These are phyloP conservation scores for Ophonus ardosiacus DNA, from an alignment of 2,888 invertebrate species.

Conservation along the genomic window DNA sequence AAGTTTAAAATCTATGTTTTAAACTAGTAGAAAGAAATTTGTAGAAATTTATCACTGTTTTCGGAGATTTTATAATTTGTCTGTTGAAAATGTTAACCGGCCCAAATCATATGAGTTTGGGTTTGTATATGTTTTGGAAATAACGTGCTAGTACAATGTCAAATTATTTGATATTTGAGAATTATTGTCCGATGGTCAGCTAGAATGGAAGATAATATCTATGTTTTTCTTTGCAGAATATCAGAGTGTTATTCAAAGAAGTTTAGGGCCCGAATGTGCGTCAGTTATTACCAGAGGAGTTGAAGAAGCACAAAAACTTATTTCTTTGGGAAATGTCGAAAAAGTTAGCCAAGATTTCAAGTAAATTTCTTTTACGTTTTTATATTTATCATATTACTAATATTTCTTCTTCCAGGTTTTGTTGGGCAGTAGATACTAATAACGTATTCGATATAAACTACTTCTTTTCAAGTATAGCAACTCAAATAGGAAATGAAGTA, in stretches of 20 bases:
- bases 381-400: background rate
- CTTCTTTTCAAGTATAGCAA: constrained; percentile 66
- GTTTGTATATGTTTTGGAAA: too few relatives aligned
- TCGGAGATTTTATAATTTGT: too few relatives aligned
- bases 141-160: too few relatives aligned
- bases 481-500: constrained; percentile 64
- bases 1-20: too few relatives aligned
- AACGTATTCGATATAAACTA: constrained; percentile 64
- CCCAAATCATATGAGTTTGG: too few relatives aligned
- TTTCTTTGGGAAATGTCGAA: constrained; percentile 71
- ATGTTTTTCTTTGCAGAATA: constrained; percentile 75
- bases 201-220: background rate
- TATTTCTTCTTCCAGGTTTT: constrained; percentile 55
- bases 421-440: constrained; percentile 54
- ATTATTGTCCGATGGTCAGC: too few relatives aligned
- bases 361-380: constrained; percentile 71
- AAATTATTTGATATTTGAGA: too few relatives aligned
- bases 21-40: too few relatives aligned
- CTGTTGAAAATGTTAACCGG: too few relatives aligned
- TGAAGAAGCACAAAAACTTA: constrained; percentile 70
- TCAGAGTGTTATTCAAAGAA: constrained; percentile 76
- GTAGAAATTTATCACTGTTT: too few relatives aligned
- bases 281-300: constrained; percentile 74
- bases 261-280: constrained; percentile 75
- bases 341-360: constrained; percentile 75